Percentiles rank a stretch among this genome's conserved stretches.
Conservation (phyloP, 1,140 invertebrate genomes). For the Neodiprion pinetum region DNA sequence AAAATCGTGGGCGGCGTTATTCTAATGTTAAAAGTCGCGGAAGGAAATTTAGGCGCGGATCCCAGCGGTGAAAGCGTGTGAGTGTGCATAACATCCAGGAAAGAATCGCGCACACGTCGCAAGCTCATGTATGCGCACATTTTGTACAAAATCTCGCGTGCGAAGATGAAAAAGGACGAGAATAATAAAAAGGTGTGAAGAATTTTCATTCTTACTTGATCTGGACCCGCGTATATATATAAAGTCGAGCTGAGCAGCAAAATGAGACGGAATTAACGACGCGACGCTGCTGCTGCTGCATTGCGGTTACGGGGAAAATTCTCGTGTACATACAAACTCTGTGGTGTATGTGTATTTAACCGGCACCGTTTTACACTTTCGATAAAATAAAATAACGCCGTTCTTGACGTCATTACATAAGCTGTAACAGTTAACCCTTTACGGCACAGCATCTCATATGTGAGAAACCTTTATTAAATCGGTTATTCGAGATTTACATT, state of each 20-base stretch:
- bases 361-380: background rate
- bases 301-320: too few species aligned
- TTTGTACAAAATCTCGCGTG: background rate
- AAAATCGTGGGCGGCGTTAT: slow-evolving; percentile 35
- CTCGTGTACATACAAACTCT: too few species aligned
- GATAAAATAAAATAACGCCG: background rate
- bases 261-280: background rate
- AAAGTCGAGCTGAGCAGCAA: background rate
- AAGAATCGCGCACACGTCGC: too few species aligned
- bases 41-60: slow-evolving; percentile 20
- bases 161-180: background rate
- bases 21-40: slow-evolving; percentile 20
- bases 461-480: too few species aligned
- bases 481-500: too few species aligned
- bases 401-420: background rate
- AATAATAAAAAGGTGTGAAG: background rate
- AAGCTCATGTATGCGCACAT: too few species aligned
- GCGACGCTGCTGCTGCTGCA: too few species aligned
- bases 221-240: background rate
- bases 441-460: too few species aligned
- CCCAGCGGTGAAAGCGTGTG: slow-evolving; percentile 42
- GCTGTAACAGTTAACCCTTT: too few species aligned
- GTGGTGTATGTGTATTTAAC: too few species aligned
- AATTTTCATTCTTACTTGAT: background rate
- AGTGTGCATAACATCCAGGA: slow-evolving; percentile 31